Conservation (phyloP, 2,888 invertebrate genomes). For the Mactromeris polynyma region DNA sequence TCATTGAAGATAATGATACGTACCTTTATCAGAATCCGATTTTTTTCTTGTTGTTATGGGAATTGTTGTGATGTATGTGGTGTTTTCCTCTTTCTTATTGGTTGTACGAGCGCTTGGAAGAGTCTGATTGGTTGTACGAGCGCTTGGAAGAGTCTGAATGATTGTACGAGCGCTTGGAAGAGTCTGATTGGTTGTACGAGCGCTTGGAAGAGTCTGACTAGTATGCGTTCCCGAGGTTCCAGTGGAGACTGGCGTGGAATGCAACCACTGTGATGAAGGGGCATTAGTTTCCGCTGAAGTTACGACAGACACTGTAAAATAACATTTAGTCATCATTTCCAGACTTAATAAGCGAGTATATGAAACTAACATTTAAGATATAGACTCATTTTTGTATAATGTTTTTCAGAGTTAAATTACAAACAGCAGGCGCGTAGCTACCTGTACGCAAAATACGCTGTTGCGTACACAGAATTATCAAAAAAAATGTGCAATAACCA, state of each 20-base stretch:
- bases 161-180: background rate
- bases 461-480: no score
- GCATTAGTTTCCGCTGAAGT: no score
- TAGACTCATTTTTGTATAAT: no score
- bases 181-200: background rate
- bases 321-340: no score
- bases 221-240: background rate
- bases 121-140: background rate
- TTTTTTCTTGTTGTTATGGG: conserved; percentile 5
- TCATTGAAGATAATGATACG: background rate
- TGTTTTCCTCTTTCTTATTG: background rate
- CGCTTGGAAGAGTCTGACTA: background rate
- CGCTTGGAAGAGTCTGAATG: background rate
- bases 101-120: background rate
- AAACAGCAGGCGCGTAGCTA: no score
- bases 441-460: no score
- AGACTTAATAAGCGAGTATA: no score
- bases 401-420: no score
- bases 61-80: background rate
- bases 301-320: no score
- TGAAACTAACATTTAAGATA: no score
- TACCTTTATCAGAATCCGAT: conserved; percentile 12
- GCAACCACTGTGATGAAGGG: background rate
- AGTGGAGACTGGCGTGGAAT: background rate
- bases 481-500: no score